phyloP scores from a whole-genome alignment of 2,888 invertebrate species.

The Troides oblongomaculatus region DNA sequence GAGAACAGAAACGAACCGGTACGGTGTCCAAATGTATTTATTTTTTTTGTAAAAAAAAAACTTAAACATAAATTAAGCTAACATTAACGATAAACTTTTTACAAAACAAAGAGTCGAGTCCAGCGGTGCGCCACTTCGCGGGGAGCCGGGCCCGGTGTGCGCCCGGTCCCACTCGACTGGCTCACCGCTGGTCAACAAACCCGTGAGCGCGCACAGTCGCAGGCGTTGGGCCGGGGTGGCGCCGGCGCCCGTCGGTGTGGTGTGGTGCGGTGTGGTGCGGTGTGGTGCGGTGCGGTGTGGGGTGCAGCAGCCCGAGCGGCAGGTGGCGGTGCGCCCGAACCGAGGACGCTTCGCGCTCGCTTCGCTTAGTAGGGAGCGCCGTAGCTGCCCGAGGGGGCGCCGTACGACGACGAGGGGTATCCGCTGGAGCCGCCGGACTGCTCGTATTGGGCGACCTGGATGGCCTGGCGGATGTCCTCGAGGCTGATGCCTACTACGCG shows the following conservation, averaged over 20 bases:
- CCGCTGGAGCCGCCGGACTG: conserved; percentile 78
- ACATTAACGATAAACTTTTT: conserved; percentile 73
- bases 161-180: conserved; percentile 52
- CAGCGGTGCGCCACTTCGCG: conserved; percentile 71
- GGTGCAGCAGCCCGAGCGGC: conserved; percentile 64
- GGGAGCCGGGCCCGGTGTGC: conserved; percentile 1
- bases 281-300: conserved; percentile 49
- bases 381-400: conserved; percentile 84
- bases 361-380: conserved; percentile 81
- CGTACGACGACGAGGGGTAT: conserved; percentile 76
- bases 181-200: conserved; percentile 60
- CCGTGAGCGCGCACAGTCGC: conserved; percentile 78
- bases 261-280: conserved; percentile 56
- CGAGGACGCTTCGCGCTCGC: conserved; percentile 47
- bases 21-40: conserved; percentile 81
- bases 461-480: conserved; percentile 91
- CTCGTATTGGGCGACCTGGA: conserved; percentile 92
- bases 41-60: conserved; percentile 73
- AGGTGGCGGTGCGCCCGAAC: conserved; percentile 60
- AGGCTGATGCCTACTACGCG: conserved; percentile 91
- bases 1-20: conserved; percentile 32
- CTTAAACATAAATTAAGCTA: conserved; percentile 70
- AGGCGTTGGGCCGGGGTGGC: conserved; percentile 66
- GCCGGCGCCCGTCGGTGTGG: conserved; percentile 71
- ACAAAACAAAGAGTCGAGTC: conserved; percentile 69